Base-by-base conservation (phyloP, 2,888 invertebrate genomes). In the Drosophila emarginata region DNA sequence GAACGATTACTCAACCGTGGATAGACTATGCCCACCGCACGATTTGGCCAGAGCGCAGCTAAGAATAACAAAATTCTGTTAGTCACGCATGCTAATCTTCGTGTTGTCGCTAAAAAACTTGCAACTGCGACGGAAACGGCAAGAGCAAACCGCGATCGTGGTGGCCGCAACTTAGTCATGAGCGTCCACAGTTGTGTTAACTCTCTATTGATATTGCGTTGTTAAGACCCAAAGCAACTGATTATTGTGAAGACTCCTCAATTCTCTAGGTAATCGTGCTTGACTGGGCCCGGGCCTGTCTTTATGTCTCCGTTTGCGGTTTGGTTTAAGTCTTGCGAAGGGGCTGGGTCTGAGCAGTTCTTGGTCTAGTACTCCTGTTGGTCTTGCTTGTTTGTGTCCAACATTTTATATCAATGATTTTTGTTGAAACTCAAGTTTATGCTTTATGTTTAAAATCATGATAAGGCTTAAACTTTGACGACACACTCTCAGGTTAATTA, bases 71-170 rank as follows among this genome's bases (percentile, higher is more conserved):
- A 86, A 88, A 89, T 87, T 87, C 80, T 80, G 77, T 77, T 84
- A 88, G 90, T 89, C 89, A 89, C 89, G 89, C 90, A 89, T 88
- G 83, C 90, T 82, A 88, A 87, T 85, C 79, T 79, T 85, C 88
- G 85, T 85, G 85, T 86, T 83, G 87, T 87, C 85, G 85, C 85
- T 45, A 21, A 45, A 78, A 85, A 80, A 85, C 68, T 76, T 79
- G 82, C 86, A 86, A 79, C 82, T 73, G 26, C 79, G 63, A 32
- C 65, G 67, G 36, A 67, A 70, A 70, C 76, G 64, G 50, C 71
- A 14, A 40, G 56, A n/a, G 23, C 37, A 40, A 18, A 18, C 68
- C 37, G 39, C 80, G 74, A 80, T 80, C 66, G 83, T 67, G 86
- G 81, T 83, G 86, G 82, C 86, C 86, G 37, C 67, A 39, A 64